A percentile compares a stretch with the other conserved stretches of the same genome.
phyloP scores from a whole-genome alignment of 2,113 vertebrate genomes.

The Periophthalmus modestus region DNA sequence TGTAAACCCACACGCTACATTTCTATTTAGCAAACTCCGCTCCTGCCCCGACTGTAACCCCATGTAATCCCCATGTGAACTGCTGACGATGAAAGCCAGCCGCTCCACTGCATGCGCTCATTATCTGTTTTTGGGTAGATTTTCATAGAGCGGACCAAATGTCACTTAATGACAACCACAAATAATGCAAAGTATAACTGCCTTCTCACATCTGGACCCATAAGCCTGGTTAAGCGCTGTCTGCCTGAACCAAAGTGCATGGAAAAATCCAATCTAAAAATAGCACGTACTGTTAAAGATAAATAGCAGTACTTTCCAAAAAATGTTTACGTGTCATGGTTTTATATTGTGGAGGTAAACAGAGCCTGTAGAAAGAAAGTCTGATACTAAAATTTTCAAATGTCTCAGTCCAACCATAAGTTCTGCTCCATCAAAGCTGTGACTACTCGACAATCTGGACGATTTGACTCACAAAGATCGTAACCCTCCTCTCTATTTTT shows the following conservation, averaged over 20 bases:
- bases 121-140: slow-evolving; percentile 45
- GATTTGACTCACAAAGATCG: background rate
- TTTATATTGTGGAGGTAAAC: background rate
- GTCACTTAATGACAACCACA: slow-evolving; percentile 29
- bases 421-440: slow-evolving; percentile 6
- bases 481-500: slow-evolving; percentile 1
- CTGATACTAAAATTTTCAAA: background rate
- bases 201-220: slow-evolving; percentile 34
- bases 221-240: slow-evolving; percentile 8
- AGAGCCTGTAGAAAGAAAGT: background rate
- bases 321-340: background rate
- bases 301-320: background rate
- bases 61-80: slow-evolving; percentile 14
- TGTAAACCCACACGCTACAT: slow-evolving; percentile 8
- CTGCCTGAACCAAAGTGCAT: background rate
- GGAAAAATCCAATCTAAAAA: background rate
- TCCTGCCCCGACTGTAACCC: slow-evolving; percentile 27
- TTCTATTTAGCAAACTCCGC: slow-evolving; percentile 26
- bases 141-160: slow-evolving; percentile 29
- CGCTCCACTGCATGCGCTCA: slow-evolving; percentile 30
- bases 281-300: background rate
- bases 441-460: slow-evolving; percentile 6
- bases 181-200: slow-evolving; percentile 29
- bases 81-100: slow-evolving; percentile 38
- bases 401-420: slow-evolving; percentile 1